Conservation (phyloP, 1,140 invertebrate species). For the Drosophila lowei region DNA sequence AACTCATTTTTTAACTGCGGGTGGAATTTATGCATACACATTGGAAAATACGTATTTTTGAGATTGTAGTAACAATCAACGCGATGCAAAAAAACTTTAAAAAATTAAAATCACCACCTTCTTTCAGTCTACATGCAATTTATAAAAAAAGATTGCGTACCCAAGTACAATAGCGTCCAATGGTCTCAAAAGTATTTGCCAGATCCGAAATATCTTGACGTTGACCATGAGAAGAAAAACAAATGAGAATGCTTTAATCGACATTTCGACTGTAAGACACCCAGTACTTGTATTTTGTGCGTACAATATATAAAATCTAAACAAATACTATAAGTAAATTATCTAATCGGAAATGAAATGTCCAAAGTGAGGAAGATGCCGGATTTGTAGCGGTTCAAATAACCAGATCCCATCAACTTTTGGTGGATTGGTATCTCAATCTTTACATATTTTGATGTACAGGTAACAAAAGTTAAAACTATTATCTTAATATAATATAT, state of each 20-base stretch:
- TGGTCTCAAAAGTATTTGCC: conserved; percentile 46
- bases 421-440: no score
- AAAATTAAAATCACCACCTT: conserved; percentile 11
- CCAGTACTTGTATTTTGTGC: no score
- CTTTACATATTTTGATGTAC: no score
- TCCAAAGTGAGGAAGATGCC: no score
- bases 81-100: not conserved
- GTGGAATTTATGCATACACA: conserved; percentile 7
- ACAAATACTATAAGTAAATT: no score
- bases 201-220: conserved; percentile 60
- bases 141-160: conserved; percentile 30
- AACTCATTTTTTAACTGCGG: conserved; percentile 57
- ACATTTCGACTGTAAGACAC: not conserved
- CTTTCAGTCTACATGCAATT: conserved; percentile 13
- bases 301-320: no score
- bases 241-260: conserved; percentile 60
- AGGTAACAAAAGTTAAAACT: no score
- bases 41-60: conserved; percentile 30
- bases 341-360: no score
- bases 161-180: conserved; percentile 39
- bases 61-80: not conserved
- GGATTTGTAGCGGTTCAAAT: no score
- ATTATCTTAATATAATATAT: no score
- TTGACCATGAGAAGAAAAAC: conserved; percentile 75
- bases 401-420: no score